Percentiles rank a stretch among this genome's conserved stretches.
Conservation (phyloP, 2,888 invertebrate genomes). For the Brachycybe producta region DNA sequence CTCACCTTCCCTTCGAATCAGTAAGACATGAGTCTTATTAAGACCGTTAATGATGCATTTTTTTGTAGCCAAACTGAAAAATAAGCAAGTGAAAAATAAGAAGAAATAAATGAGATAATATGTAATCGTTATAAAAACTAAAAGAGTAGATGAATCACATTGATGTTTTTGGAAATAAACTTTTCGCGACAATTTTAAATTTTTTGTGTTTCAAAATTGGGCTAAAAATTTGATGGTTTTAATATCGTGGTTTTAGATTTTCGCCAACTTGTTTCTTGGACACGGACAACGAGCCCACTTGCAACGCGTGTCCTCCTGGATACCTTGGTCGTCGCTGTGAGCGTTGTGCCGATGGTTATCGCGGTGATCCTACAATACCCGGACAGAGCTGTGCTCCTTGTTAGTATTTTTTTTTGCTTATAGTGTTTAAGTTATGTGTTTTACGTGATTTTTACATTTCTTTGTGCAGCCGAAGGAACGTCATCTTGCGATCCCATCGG, state of each 20-base stretch:
- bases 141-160: too few relatives aligned
- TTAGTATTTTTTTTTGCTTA: conserved; percentile 21
- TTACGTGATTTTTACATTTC: too few relatives aligned
- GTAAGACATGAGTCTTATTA: conserved; percentile 36
- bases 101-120: too few relatives aligned
- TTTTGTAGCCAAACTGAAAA: too few relatives aligned
- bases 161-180: too few relatives aligned
- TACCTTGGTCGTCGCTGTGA: conserved; percentile 64
- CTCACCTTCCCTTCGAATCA: conserved; percentile 62
- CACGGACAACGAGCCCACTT: conserved; percentile 57
- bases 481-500: conserved; percentile 59
- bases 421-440: neutral
- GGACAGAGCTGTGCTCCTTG: conserved; percentile 57
- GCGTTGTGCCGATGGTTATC: conserved; percentile 60
- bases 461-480: conserved; percentile 28
- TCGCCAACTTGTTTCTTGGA: conserved; percentile 63
- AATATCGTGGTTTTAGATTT: conserved; percentile 44
- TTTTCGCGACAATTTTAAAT: neutral
- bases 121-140: too few relatives aligned
- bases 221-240: too few relatives aligned
- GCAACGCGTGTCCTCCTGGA: conserved; percentile 62
- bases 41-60: too few relatives aligned
- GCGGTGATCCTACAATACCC: conserved; percentile 61
- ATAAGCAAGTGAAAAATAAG: too few relatives aligned
- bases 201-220: conserved; percentile 13